These are phyloP conservation scores for Actinernus sp. DNA, from an alignment of 92 coral and sea anemone genomes.

Conservation along the genomic window DNA sequence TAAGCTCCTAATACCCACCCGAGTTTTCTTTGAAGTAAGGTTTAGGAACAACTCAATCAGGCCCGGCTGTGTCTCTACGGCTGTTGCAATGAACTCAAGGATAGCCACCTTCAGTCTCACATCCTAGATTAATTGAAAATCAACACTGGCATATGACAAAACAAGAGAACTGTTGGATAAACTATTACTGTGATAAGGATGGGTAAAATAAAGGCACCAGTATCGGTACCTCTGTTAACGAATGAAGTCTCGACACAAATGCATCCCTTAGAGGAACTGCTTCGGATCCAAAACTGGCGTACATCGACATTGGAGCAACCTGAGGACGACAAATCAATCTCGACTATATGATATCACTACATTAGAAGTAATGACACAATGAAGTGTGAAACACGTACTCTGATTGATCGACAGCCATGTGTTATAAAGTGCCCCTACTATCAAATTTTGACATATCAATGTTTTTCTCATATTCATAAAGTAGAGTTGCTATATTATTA, in stretches of 20 bases:
- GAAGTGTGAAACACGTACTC: too few species aligned
- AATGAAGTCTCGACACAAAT: conserved; percentile 78
- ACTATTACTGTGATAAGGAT: not conserved
- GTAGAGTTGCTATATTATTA: too few species aligned
- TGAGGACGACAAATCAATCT: too few species aligned
- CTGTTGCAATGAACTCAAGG: conserved; percentile 93
- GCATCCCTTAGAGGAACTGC: conserved; percentile 90
- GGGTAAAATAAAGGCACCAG: too few species aligned
- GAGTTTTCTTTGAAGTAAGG: conserved; percentile 49
- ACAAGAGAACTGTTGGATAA: not conserved
- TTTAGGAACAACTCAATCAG: conserved; percentile 89
- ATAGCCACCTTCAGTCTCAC: conserved; percentile 84
- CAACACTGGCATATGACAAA: not conserved
- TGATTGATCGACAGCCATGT: too few species aligned
- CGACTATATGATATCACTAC: too few species aligned
- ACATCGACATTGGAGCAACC: conserved; percentile 99
- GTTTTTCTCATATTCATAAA: too few species aligned
- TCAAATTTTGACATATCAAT: too few species aligned
- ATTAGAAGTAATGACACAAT: too few species aligned
- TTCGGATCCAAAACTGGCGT: conserved; percentile 92
- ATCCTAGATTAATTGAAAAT: conserved; percentile 58
- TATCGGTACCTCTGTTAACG: conserved; percentile 80
- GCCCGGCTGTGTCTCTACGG: conserved; percentile 98
- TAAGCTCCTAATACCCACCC: too few species aligned
- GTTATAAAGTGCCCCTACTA: too few species aligned